These are phyloP conservation scores for Jacana jacana DNA, from an alignment of 2,113 vertebrate species.

Conservation along the genomic window DNA sequence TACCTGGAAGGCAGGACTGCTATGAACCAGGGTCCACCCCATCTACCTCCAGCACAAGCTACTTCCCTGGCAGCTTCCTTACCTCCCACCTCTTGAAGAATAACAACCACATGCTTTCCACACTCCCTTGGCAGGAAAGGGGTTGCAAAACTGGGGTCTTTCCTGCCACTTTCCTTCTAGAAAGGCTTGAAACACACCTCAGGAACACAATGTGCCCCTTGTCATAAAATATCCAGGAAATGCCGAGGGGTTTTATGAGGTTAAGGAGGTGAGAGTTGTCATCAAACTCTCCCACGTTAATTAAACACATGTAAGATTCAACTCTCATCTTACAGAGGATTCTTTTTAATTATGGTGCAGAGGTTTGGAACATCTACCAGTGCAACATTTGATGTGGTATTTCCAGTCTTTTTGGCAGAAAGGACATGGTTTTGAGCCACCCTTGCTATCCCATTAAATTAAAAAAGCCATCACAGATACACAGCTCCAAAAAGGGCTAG, in stretches of 20 bases:
- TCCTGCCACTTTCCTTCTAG: neutral
- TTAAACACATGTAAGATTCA: neutral
- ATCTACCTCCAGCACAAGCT: neutral
- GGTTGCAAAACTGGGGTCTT: neutral
- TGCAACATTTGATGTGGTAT: neutral
- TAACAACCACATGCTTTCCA: neutral
- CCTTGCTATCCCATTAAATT: neutral
- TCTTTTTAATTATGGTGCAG: neutral
- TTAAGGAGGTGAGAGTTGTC: neutral
- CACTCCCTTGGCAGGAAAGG: neutral
- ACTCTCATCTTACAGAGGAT: neutral
- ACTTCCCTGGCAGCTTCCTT: neutral
- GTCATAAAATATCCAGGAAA: neutral
- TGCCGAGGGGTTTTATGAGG: neutral
- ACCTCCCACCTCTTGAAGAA: too few relatives aligned
- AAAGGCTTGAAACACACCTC: neutral
- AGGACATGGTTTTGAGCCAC: neutral
- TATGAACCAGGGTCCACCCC: accelerated
- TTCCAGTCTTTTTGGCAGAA: neutral
- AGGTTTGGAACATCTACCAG: neutral
- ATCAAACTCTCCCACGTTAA: accelerated
- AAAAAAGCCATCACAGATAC: neutral
- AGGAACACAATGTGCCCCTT: neutral
- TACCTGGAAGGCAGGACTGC: neutral
- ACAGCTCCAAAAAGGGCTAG: neutral